phyloP scores from a whole-genome alignment of 2,888 invertebrate genomes.

The Neoascia interrupta region DNA sequence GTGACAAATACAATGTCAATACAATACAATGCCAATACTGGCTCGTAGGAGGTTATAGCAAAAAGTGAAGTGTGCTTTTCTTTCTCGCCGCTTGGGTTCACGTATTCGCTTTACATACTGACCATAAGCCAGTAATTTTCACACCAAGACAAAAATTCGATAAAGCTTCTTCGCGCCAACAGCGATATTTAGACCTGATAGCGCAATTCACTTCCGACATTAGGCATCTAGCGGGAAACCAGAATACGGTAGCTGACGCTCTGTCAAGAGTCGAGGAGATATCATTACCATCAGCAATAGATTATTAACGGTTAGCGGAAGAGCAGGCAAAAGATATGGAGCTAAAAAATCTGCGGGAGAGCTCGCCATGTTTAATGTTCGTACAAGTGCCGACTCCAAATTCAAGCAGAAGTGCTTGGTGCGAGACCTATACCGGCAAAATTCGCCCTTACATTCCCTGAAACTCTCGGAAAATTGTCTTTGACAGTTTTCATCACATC shows the following conservation, averaged over 20 bases:
- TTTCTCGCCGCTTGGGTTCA: too few species aligned
- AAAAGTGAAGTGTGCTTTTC: too few species aligned
- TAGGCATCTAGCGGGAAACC: not conserved
- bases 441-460: not conserved
- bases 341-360: not conserved
- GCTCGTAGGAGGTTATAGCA: too few species aligned
- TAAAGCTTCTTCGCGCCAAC: too few species aligned
- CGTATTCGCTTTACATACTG: not conserved
- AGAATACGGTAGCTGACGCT: not conserved
- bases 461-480: not conserved
- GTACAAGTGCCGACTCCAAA: not conserved
- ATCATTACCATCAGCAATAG: not conserved
- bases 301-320: not conserved
- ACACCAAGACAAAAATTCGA: too few species aligned
- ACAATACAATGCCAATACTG: too few species aligned
- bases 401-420: not conserved
- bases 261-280: too few species aligned
- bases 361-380: not conserved
- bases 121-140: too few species aligned
- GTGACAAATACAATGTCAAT: too few species aligned
- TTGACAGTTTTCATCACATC: not conserved
- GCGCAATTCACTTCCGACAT: not conserved
- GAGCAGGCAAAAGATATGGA: not conserved
- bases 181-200: not conserved
- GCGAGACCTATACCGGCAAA: not conserved